These are phyloP conservation scores for Liposcelis brunnea DNA, from an alignment of 2,888 invertebrate genomes.

Conservation along the genomic window DNA sequence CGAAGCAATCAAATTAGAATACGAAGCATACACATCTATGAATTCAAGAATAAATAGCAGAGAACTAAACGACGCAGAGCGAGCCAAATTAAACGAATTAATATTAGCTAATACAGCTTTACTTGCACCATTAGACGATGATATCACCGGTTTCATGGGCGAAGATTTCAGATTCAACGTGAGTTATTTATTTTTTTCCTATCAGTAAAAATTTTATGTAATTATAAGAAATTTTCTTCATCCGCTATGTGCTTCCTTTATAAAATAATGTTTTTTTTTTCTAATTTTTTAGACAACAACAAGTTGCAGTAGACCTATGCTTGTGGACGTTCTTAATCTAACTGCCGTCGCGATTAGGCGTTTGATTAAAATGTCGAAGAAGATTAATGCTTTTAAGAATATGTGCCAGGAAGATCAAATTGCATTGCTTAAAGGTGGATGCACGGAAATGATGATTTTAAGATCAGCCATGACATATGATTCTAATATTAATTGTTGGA, in stretches of 20 bases:
- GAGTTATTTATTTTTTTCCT: slow-evolving; percentile 20
- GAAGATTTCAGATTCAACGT: slow-evolving; percentile 44
- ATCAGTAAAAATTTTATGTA: slow-evolving; percentile 6
- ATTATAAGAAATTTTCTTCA: slow-evolving; percentile 11
- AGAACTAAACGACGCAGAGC: slow-evolving; percentile 63
- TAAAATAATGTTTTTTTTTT: slow-evolving; percentile 10
- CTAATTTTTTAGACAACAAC: too few relatives aligned
- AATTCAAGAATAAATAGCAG: slow-evolving; percentile 32
- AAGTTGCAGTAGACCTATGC: slow-evolving; percentile 9
- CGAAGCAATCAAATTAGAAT: slow-evolving; percentile 73
- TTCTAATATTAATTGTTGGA: slow-evolving; percentile 76
- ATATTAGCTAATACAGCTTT: slow-evolving; percentile 74
- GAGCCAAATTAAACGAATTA: slow-evolving; percentile 66
- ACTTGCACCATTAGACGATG: slow-evolving; percentile 68
- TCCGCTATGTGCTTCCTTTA: slow-evolving; percentile 6
- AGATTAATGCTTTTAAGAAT: slow-evolving; percentile 61
- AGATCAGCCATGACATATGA: slow-evolving; percentile 87
- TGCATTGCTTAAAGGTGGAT: slow-evolving; percentile 74
- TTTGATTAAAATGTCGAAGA: slow-evolving; percentile 42
- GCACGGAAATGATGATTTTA: slow-evolving; percentile 91
- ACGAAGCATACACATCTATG: slow-evolving; percentile 51
- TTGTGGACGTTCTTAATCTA: slow-evolving; percentile 60
- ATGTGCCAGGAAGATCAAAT: slow-evolving; percentile 92
- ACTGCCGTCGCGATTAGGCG: slow-evolving; percentile 84
- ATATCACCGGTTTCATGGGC: slow-evolving; percentile 48